Evolutionary conservation across 1,140 invertebrate species (phyloP).

Genomic region (Nixonia krombeini): DNA sequence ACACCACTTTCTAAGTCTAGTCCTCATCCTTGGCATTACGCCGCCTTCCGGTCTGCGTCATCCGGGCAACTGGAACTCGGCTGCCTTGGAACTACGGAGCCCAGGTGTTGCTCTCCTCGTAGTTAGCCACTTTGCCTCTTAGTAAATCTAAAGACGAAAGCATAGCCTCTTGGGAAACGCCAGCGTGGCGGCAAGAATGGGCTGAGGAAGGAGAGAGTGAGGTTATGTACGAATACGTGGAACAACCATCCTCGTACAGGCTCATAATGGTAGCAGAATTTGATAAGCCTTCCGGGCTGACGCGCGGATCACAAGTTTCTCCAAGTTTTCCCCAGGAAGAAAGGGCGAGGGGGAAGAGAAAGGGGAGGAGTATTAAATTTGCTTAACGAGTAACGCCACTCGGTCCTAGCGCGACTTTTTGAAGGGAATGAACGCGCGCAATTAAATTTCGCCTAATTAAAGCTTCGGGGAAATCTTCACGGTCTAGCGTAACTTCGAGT

Average conservation of each 20-base stretch:
- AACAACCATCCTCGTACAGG: conserved; percentile 31
- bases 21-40: conserved; percentile 47
- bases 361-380: conserved; percentile 63
- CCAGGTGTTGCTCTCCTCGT: conserved; percentile 59
- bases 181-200: conserved; percentile 12
- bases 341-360: conserved; percentile 31
- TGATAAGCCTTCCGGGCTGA: conserved; percentile 67
- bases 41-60: conserved; percentile 39
- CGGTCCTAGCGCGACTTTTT: conserved; percentile 35
- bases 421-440: conserved; percentile 46
- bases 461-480: conserved; percentile 35
- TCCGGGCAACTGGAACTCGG: conserved; percentile 32
- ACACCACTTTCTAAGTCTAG: conserved; percentile 48
- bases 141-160: conserved; percentile 53
- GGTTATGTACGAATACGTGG: conserved; percentile 44
- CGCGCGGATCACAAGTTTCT: conserved; percentile 60
- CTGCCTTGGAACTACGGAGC: conserved; percentile 44
- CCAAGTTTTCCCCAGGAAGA: conserved; percentile 55
- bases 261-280: conserved; percentile 50
- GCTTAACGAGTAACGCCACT: conserved; percentile 59
- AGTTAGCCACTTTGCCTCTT: conserved; percentile 57
- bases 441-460: conserved; percentile 60
- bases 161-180: conserved; percentile 35
- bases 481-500: conserved; percentile 13
- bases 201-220: conserved; percentile 34